Evolutionary conservation across 2,113 vertebrate species (phyloP).

Genomic region (Prietella phreatophila): DNA sequence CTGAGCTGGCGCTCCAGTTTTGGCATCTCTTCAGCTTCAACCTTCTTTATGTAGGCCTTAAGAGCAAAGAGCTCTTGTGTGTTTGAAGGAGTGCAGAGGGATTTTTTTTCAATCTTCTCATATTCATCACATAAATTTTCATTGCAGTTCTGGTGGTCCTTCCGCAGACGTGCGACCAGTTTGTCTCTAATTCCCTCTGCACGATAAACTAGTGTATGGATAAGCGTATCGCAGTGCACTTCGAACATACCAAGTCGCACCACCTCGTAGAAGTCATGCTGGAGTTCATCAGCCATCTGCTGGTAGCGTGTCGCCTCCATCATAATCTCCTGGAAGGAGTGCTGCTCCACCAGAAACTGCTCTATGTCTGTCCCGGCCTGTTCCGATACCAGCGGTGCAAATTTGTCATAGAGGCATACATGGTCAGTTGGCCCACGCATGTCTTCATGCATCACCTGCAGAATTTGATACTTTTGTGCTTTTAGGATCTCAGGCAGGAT

Average conservation of each 20-base stretch:
- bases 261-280: constrained; percentile 72
- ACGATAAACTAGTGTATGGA: constrained; percentile 73
- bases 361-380: constrained; percentile 76
- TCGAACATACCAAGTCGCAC: constrained; percentile 85
- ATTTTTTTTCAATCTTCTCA: constrained; percentile 82
- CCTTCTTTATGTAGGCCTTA: constrained; percentile 75
- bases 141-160: constrained; percentile 76
- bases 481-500: constrained; percentile 79
- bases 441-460: constrained; percentile 69
- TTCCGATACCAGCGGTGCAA: constrained; percentile 73
- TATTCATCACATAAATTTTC: constrained; percentile 77
- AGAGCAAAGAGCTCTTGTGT: constrained; percentile 83
- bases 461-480: constrained; percentile 72
- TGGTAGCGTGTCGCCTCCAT: constrained; percentile 76
- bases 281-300: constrained; percentile 78
- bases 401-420: constrained; percentile 79
- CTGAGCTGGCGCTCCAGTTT: constrained; percentile 72
- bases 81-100: constrained; percentile 77
- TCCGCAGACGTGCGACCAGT: constrained; percentile 73
- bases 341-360: constrained; percentile 75
- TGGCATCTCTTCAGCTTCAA: constrained; percentile 71
- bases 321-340: constrained; percentile 77
- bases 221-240: constrained; percentile 78
- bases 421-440: constrained; percentile 69
- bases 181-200: constrained; percentile 73